These are phyloP conservation scores for Trididemnum nubilum DNA, from an alignment of 23 tunicate species.

Conservation along the genomic window DNA sequence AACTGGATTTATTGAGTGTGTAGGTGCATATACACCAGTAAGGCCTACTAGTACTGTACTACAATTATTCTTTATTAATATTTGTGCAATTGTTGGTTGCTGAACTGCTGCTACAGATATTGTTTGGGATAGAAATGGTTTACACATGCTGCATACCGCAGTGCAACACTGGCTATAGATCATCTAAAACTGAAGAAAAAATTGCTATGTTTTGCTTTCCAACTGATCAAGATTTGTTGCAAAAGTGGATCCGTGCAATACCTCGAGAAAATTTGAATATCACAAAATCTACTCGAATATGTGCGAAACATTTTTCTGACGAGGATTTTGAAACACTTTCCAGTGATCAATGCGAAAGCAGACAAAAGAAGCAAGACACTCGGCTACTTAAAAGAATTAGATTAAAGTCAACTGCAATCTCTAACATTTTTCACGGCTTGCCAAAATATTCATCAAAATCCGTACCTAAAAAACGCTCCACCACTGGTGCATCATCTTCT, in stretches of 20 bases:
- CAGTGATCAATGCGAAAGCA: neutral
- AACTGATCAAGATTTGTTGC: neutral
- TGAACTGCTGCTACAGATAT: too few species aligned
- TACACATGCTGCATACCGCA: neutral
- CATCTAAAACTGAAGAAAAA: neutral
- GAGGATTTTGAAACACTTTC: constrained; percentile 4
- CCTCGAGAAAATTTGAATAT: constrained; percentile 10
- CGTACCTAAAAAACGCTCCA: neutral
- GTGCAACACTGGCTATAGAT: neutral
- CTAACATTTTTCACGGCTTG: constrained; percentile 4
- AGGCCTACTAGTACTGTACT: too few species aligned
- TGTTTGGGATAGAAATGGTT: too few species aligned
- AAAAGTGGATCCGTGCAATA: neutral
- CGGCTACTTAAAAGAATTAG: constrained; percentile 8
- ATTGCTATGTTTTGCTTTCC: neutral
- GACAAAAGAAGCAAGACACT: constrained; percentile 4
- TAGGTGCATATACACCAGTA: too few species aligned
- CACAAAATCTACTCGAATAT: neutral
- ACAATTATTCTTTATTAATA: too few species aligned
- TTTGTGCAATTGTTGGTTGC: too few species aligned
- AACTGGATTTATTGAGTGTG: too few species aligned
- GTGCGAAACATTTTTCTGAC: constrained; percentile 20
- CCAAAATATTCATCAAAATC: constrained; percentile 15
- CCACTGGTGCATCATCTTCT: neutral
- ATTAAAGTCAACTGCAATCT: constrained; percentile 5